Percentiles rank a stretch among this genome's conserved stretches.
phyloP scores from a whole-genome alignment of 2,113 vertebrate species.

The Nothobranchius kuhntae region DNA sequence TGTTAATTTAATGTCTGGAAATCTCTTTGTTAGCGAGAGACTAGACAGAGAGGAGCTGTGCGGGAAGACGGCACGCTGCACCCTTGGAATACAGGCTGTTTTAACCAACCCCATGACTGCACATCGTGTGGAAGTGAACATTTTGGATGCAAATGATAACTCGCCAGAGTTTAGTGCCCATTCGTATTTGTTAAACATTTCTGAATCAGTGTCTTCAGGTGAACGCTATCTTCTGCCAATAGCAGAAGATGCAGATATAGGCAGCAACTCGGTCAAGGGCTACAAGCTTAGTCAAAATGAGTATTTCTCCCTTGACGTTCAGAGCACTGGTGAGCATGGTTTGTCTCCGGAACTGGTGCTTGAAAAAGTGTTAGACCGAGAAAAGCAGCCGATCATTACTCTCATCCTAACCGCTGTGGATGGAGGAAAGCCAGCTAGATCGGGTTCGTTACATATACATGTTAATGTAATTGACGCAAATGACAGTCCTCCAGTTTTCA shows the following conservation, averaged over 20 bases:
- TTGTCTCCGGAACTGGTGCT: conserved; percentile 71
- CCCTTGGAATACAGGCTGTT: conserved; percentile 84
- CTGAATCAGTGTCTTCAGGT: conserved; percentile 64
- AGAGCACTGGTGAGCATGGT: conserved; percentile 62
- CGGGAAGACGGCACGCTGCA: too few species aligned
- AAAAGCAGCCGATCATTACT: conserved; percentile 63
- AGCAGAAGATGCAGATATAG: conserved; percentile 70
- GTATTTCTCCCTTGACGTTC: conserved; percentile 75
- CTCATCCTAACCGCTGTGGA: conserved; percentile 73
- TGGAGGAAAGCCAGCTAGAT: conserved; percentile 75
- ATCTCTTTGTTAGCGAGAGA: conserved; percentile 78
- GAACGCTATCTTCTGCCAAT: conserved; percentile 67
- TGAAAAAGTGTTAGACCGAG: conserved; percentile 75
- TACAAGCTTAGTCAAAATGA: conserved; percentile 78
- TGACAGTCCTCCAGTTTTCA: conserved; percentile 77
- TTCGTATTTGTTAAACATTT: conserved; percentile 69
- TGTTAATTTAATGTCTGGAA: conserved; percentile 78
- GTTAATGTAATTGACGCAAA: conserved; percentile 76
- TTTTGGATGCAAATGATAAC: conserved; percentile 87
- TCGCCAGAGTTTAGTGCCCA: conserved; percentile 76
- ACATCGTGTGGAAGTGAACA: conserved; percentile 78
- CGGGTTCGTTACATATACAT: conserved; percentile 66
- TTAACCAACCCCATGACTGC: conserved; percentile 81
- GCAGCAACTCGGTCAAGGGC: conserved; percentile 60
- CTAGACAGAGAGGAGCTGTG: conserved; percentile 85